These are phyloP conservation scores for Drosophila mettleri DNA, from an alignment of 2,888 invertebrate species.

Conservation along the genomic window DNA sequence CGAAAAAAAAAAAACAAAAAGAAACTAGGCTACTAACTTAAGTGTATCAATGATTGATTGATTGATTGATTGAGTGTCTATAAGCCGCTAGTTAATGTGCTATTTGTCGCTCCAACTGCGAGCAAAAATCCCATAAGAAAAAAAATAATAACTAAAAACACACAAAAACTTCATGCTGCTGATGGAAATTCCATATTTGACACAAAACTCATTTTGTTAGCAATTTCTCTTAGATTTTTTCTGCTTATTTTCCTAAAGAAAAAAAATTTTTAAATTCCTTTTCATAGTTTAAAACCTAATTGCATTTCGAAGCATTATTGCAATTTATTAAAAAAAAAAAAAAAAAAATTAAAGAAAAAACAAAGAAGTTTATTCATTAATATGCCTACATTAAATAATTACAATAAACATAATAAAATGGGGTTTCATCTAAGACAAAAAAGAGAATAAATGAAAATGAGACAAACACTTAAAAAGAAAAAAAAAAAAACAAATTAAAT, in stretches of 20 bases:
- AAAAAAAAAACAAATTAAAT: no score
- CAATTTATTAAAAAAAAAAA: conserved; percentile 39
- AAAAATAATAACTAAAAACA: conserved; percentile 24
- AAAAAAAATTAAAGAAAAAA: conserved; percentile 28
- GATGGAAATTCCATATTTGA: conserved; percentile 32
- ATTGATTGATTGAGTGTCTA: conserved; percentile 57
- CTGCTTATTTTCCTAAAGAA: conserved; percentile 24
- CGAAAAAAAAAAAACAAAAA: conserved; percentile 14
- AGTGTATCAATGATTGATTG: conserved; percentile 60
- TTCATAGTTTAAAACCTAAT: conserved; percentile 69
- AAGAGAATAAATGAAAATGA: conserved; percentile 34
- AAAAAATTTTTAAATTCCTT: conserved; percentile 36
- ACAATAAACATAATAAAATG: conserved; percentile 73
- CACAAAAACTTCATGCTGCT: conserved; percentile 67
- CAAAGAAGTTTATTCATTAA: conserved; percentile 63
- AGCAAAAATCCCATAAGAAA: conserved; percentile 39
- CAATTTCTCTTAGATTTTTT: conserved; percentile 56
- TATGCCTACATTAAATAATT: conserved; percentile 70
- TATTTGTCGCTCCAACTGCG: conserved; percentile 47
- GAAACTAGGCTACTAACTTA: conserved; percentile 47
- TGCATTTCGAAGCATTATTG: conserved; percentile 65
- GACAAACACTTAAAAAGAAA: conserved; percentile 22
- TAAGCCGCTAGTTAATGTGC: conserved; percentile 55
- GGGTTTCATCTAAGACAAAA: conserved; percentile 70
- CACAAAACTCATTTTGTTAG: conserved; percentile 62